Conservation (phyloP, 1,140 invertebrate genomes). For the Temnothorax curvispinosus region DNA sequence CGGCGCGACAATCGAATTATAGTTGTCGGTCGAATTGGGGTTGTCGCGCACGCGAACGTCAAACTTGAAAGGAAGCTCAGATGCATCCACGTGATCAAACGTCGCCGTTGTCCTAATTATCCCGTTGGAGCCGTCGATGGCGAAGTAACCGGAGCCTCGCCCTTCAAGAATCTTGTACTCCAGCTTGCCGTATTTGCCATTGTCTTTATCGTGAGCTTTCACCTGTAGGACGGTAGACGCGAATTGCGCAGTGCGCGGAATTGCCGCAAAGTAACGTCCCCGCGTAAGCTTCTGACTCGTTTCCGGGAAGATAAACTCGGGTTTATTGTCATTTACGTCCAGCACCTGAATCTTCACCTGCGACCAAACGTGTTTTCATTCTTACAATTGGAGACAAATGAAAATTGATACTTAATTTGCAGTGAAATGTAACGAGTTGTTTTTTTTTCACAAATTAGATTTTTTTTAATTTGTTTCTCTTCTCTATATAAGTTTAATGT, state of each 20-base stretch:
- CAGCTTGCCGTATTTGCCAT: constrained; percentile 91
- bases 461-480: neutral
- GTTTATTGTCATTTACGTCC: constrained; percentile 95
- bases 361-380: constrained; percentile 4
- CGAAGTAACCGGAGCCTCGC: constrained; percentile 89
- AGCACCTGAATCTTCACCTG: constrained; percentile 92
- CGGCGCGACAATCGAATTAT: constrained; percentile 88
- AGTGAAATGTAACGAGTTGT: neutral
- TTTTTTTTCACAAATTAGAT: neutral
- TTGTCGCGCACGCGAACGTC: constrained; percentile 92
- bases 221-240: constrained; percentile 91
- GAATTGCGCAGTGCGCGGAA: constrained; percentile 90
- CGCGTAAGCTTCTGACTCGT: constrained; percentile 81
- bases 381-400: neutral
- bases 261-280: constrained; percentile 90
- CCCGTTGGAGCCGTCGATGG: constrained; percentile 90
- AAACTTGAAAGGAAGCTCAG: constrained; percentile 90
- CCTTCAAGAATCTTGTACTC: constrained; percentile 89
- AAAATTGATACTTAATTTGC: neutral
- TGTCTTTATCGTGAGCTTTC: constrained; percentile 93
- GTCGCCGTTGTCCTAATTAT: constrained; percentile 90
- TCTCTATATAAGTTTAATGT: neutral
- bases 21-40: constrained; percentile 88
- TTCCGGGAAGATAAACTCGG: constrained; percentile 91
- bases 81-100: constrained; percentile 88